These are phyloP conservation scores for Pipistrellus kuhlii DNA, from an alignment of 2,797 vertebrate species.

Conservation along the genomic window DNA sequence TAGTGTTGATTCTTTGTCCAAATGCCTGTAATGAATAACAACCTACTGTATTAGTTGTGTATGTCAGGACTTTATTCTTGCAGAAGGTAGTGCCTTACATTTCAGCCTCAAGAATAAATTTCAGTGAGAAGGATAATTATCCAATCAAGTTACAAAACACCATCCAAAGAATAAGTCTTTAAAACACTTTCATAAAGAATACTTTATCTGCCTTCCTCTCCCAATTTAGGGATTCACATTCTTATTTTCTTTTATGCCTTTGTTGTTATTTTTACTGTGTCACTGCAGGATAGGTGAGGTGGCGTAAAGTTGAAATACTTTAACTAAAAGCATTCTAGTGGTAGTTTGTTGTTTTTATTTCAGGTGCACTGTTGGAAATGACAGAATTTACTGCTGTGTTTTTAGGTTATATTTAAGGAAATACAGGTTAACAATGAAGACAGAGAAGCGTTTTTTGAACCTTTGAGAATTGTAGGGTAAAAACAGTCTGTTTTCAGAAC, in stretches of 20 bases:
- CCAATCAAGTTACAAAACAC: constrained; percentile 69
- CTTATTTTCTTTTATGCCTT: not conserved
- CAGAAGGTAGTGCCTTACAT: not conserved
- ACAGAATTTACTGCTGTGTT: constrained; percentile 17
- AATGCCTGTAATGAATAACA: constrained; percentile 43
- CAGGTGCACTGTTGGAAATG: not conserved
- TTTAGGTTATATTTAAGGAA: constrained; percentile 65
- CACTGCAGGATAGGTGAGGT: not conserved
- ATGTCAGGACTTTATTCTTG: constrained; percentile 51
- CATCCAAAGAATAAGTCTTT: constrained; percentile 56
- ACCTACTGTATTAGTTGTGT: constrained; percentile 8
- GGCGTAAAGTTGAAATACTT: constrained; percentile 50
- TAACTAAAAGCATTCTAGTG: not conserved
- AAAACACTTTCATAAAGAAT: constrained; percentile 46
- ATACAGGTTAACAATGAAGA: constrained; percentile 16
- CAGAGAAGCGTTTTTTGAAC: constrained; percentile 50
- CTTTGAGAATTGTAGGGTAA: constrained; percentile 7
- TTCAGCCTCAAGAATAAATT: constrained; percentile 62
- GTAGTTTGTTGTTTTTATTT: constrained; percentile 53
- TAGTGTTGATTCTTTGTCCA: constrained; percentile 45
- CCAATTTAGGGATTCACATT: not conserved
- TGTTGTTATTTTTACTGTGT: constrained; percentile 53
- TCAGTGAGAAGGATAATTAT: constrained; percentile 62
- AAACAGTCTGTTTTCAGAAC: constrained; percentile 46
- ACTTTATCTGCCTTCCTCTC: not conserved